Evolutionary conservation across 2,797 vertebrate species (phyloP).

Genomic region (Enteromius argenteus): DNA sequence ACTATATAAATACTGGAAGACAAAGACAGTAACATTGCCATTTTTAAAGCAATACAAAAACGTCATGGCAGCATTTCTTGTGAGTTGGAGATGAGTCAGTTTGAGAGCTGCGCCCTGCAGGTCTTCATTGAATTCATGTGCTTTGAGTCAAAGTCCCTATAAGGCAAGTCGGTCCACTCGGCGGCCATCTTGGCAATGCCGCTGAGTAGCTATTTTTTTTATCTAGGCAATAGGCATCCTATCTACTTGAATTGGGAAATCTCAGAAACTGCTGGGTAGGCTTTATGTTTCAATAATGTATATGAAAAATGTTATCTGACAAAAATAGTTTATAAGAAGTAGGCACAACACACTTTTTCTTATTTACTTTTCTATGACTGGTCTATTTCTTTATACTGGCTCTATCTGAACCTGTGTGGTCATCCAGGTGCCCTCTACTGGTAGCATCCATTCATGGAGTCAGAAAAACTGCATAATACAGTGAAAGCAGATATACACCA

Average conservation of each 20-base stretch:
- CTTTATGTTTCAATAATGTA: not conserved
- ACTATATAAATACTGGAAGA: not conserved
- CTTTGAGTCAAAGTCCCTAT: slow-evolving; percentile 22
- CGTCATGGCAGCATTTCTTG: not conserved
- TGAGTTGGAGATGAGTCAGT: slow-evolving; percentile 26
- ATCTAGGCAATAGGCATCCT: not conserved
- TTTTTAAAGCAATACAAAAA: slow-evolving; percentile 30
- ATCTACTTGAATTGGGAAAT: not conserved
- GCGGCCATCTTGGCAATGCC: not conserved
- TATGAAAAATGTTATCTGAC: not conserved
- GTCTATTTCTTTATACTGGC: not conserved
- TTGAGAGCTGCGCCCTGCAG: not conserved
- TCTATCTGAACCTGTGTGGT: not conserved
- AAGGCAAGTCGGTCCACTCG: slow-evolving; percentile 4
- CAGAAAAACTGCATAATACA: not conserved
- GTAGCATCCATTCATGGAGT: not conserved
- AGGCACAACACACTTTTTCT: not conserved
- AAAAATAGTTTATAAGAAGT: not conserved
- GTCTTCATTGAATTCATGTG: slow-evolving; percentile 13
- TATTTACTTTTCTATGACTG: not conserved
- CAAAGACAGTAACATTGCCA: not conserved
- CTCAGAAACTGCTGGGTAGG: not conserved
- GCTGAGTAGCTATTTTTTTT: not conserved
- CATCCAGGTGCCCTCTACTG: not conserved
- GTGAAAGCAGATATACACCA: not conserved